Evolutionary conservation across 2,888 invertebrate species (phyloP), one percentile per base, ranked within the genome.

Genomic region (Luperina testacea): DNA sequence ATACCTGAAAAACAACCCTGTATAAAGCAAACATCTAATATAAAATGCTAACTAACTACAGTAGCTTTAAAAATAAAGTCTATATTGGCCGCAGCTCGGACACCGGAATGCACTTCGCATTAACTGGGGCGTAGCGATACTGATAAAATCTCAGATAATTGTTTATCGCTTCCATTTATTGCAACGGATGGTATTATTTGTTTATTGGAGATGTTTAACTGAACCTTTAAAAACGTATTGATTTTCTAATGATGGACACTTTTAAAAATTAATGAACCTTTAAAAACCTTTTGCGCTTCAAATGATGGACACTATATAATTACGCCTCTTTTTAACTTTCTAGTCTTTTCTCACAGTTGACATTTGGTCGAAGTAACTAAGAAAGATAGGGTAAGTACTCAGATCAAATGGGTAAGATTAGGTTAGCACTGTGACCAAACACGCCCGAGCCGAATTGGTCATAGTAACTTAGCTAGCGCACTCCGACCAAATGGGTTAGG

Each of bases 41-140:
- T 76, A 71, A 72, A 84, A 85, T 81, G 69, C 76, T 63, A 73
- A 79, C 45, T 64, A 73, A 57, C 57, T 69, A 27, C 48, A 73
- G 74, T 45, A 32, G 75, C 75, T 87, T 86, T 86, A 76, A 86
- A 86, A 84, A 79, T 79, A 86, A 88, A 88, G 77, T 84, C 77
- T 68, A 80, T 75, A 72, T 81, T 78, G 75, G 72, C 78, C 80
- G 80, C 77, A 9, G 20, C 64, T 38, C 72, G 80, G 73, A 88
- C 90, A 90, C 65, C 78, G 73, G 86, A 90, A 86, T 86, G 90
- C 90, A 88, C 90, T 90, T 78, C 77, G 68, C 70, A 79, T 85
- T 82, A 82, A 84, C 82, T 80, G 70, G 77, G 38, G 27, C 82
- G 63, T 17, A 9, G 61, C 53, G n/a, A 51, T 27, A 38, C 48